Percentiles rank a stretch among this genome's conserved stretches.
Conservation (phyloP, 1,140 invertebrate species). For the Asobara japonica region DNA sequence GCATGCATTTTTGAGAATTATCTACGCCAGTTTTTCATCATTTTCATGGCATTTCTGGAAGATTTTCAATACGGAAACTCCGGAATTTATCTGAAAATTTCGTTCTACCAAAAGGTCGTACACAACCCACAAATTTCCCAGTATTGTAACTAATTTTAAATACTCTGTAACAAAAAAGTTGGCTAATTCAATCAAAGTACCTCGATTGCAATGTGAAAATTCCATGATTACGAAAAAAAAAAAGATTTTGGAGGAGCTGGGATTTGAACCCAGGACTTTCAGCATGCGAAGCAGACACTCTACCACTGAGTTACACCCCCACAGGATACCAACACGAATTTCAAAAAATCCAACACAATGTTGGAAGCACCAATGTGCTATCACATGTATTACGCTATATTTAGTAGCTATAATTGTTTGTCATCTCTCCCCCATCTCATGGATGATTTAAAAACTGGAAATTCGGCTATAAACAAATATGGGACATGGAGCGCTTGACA, state of each 20-base stretch:
- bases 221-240: constrained; percentile 8
- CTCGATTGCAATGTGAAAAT: no score
- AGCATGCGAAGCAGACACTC: constrained; percentile 82
- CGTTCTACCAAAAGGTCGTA: no score
- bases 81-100: no score
- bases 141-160: no score
- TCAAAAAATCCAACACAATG: background rate
- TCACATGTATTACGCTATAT: background rate
- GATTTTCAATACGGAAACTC: no score
- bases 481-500: background rate
- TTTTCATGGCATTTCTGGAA: no score
- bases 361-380: no score
- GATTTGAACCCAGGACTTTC: constrained; percentile 82
- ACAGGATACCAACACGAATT: background rate
- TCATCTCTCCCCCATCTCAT: background rate
- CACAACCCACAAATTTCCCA: no score
- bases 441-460: background rate
- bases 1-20: no score
- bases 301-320: constrained; percentile 82
- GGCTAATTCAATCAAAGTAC: no score
- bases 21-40: no score
- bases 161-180: no score
- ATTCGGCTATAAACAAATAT: background rate
- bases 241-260: constrained; percentile 68
- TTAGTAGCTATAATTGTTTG: background rate